A percentile compares a stretch with the other conserved stretches of the same genome.
These are phyloP conservation scores for Lasioglossum calceatum DNA, from an alignment of 2,888 invertebrate genomes.

Conservation along the genomic window DNA sequence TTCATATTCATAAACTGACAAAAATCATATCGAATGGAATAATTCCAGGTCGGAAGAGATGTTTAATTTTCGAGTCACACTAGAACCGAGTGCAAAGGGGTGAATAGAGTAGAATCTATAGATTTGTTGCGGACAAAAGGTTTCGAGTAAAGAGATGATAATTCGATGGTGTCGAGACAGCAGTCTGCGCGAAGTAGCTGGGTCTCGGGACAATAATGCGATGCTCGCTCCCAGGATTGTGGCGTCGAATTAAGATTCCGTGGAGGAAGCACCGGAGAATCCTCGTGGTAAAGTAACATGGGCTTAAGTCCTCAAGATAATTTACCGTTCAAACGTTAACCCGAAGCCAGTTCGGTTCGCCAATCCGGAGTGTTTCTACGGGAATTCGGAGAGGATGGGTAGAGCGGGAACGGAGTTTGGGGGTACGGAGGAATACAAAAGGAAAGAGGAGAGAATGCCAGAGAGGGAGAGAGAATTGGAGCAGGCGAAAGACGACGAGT, in stretches of 20 bases:
- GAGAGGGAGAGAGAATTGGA: background rate
- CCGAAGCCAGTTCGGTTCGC: constrained; percentile 55
- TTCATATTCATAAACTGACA: too few species aligned
- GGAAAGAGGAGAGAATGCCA: constrained; percentile 24
- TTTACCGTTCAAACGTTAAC: constrained; percentile 79
- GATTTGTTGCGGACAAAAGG: background rate
- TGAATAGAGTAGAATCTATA: background rate
- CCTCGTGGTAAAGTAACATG: constrained; percentile 53
- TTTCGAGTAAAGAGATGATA: constrained; percentile 2
- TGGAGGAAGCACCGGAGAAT: constrained; percentile 52
- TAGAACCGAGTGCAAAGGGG: too few species aligned
- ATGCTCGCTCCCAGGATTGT: constrained; percentile 50
- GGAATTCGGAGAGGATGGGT: constrained; percentile 39
- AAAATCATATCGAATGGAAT: too few species aligned
- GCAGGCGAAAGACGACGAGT: constrained; percentile 45
- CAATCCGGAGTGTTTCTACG: constrained; percentile 46
- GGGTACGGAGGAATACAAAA: constrained; percentile 28
- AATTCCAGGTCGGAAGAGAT: too few species aligned
- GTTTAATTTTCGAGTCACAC: too few species aligned
- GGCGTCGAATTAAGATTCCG: constrained; percentile 76
- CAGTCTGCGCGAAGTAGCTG: constrained; percentile 3
- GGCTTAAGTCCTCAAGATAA: constrained; percentile 74
- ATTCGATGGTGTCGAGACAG: constrained; percentile 6
- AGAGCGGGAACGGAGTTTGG: background rate
- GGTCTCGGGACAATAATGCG: constrained; percentile 41